Base-by-base conservation (phyloP, 2,888 invertebrate genomes). In the Macaria liturata region DNA sequence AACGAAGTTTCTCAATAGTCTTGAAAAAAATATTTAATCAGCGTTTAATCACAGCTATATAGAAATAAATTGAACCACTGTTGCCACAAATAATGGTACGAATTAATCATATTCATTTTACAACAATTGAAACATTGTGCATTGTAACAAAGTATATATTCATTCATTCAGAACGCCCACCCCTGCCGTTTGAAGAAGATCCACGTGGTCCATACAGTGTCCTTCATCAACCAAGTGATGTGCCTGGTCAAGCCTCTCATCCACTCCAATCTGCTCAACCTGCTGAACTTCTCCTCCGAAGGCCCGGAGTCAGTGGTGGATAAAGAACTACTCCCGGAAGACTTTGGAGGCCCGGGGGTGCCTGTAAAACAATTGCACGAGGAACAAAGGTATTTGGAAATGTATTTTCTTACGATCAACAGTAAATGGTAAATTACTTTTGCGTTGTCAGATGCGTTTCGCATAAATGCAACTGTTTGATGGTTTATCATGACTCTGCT, bases 191-290 rank as follows among this genome's bases (percentile, higher is more conserved):
- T 95, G 20, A 94, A 94, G 81, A 93, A 92, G 71, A 93, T 95
- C 69, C 94, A 95, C 78, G 93, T 95, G 0, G 91, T 95, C 46
- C 94, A 95, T 75, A 94, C 94, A 0, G 94, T 94, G 4, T 93
- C 93, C 48, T 95, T 94, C 85, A 94, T 95, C 69, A 94, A 94
- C 76, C 95, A 95, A 80, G 93, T 94, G 31, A 94, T 95, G 94
- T 92, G 94, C 53, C 89, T 95, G 46, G 87, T 95, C 5, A 92
- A 94, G 61, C 95, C 95, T 0, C 86, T 95, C 66, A 94, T 95
- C 64, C 93, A 93, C 69, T 93, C 93, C 43, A 94, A 95, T 69
- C 83, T 95, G 0, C 84, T 94, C 47, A 92, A 92, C 65, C 84
- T 94, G 30, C 84, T 95, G 42, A 93, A 93, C 80, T 94, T 94